Evolutionary conservation across 2,797 vertebrate genomes (phyloP).

Genomic region (Onychomys leucogaster): DNA sequence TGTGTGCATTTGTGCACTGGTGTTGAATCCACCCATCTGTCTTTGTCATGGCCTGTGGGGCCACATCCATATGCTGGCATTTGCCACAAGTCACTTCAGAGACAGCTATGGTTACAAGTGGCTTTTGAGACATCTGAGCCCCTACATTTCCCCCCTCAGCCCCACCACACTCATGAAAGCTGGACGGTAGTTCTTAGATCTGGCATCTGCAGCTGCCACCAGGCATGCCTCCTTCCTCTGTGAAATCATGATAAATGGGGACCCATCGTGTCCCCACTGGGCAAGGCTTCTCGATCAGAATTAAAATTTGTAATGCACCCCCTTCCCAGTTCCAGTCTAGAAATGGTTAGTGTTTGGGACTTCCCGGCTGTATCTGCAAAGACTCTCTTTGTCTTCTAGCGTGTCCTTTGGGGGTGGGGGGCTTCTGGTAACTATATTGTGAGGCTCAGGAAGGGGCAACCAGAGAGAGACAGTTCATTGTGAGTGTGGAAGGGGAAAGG

Average conservation of each 20-base stretch:
- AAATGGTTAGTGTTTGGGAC: neutral
- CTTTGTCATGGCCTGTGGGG: neutral
- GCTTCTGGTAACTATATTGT: constrained; percentile 32
- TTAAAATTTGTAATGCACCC: neutral
- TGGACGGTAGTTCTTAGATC: neutral
- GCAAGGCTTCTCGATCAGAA: neutral
- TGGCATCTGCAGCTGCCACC: constrained; percentile 51
- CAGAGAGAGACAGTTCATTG: constrained; percentile 29
- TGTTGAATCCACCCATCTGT: neutral
- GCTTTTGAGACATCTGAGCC: constrained; percentile 56
- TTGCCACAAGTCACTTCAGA: constrained; percentile 25
- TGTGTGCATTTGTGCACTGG: neutral
- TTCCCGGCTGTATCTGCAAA: neutral
- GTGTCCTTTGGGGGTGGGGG: neutral
- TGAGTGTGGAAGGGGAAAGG: constrained; percentile 73
- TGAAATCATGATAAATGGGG: neutral
- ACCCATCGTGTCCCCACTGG: neutral
- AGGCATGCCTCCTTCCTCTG: neutral
- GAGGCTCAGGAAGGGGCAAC: neutral
- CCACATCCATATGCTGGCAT: neutral
- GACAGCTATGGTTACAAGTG: constrained; percentile 63
- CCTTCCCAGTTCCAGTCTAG: neutral
- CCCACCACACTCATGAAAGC: constrained; percentile 54
- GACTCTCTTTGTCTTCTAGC: neutral
- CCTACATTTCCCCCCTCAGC: neutral